Evolutionary conservation across 1,140 invertebrate genomes (phyloP).

Genomic region (Probaryconus sp.): DNA sequence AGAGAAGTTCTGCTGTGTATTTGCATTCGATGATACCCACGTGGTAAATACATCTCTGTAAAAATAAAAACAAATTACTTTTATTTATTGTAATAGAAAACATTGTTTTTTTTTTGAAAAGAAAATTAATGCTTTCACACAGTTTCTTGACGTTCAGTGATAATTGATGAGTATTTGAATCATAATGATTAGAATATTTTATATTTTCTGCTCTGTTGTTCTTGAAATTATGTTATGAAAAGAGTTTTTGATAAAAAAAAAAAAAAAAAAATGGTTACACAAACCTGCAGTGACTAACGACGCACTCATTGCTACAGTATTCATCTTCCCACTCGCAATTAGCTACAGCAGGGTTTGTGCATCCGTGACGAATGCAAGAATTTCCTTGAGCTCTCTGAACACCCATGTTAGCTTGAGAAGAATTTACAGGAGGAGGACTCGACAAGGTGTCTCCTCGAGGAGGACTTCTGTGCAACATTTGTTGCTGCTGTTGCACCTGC

Average conservation of each 20-base stretch:
- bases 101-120: conserved; percentile 1
- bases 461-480: conserved; percentile 76
- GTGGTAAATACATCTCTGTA: conserved; percentile 92
- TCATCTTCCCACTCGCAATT: conserved; percentile 98
- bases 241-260: conserved; percentile 14
- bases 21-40: conserved; percentile 92
- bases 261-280: conserved; percentile 49
- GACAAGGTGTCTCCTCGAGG: conserved; percentile 71
- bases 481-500: conserved; percentile 68
- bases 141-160: too few relatives aligned
- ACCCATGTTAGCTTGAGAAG: conserved; percentile 75
- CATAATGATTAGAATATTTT: too few relatives aligned
- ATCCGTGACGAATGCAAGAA: conserved; percentile 92
- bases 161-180: too few relatives aligned
- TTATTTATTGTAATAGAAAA: conserved; percentile 4
- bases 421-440: conserved; percentile 69
- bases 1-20: conserved; percentile 81
- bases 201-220: too few relatives aligned
- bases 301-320: conserved; percentile 98
- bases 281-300: conserved; percentile 95
- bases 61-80: conserved; percentile 71
- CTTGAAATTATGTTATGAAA: too few relatives aligned
- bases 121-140: too few relatives aligned
- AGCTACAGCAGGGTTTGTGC: conserved; percentile 92
- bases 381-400: conserved; percentile 79